phyloP scores from a whole-genome alignment of 2,113 vertebrate species.

The Semicossyphus pulcher region DNA sequence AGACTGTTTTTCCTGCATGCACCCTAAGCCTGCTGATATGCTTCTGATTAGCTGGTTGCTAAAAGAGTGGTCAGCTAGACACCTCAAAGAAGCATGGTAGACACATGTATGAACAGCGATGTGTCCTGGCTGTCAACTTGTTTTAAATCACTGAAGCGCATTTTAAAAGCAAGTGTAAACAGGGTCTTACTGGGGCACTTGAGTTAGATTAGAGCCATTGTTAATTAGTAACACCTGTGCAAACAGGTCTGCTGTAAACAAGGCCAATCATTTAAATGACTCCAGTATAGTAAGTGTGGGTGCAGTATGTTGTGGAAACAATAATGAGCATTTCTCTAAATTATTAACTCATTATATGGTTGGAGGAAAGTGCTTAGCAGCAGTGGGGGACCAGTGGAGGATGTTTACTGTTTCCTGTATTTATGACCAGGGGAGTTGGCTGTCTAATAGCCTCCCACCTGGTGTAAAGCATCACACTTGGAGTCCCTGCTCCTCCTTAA shows the following conservation, averaged over 20 bases:
- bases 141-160: too few relatives aligned
- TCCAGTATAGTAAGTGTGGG: not conserved
- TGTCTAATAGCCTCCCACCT: constrained; percentile 69
- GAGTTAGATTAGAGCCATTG: not conserved
- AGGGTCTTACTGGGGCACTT: not conserved
- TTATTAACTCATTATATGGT: constrained; percentile 59
- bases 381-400: constrained; percentile 30
- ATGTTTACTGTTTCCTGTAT: constrained; percentile 67
- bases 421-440: constrained; percentile 69
- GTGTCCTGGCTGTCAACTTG: too few relatives aligned
- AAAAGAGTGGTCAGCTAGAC: too few relatives aligned
- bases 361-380: constrained; percentile 35
- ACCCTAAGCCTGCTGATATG: too few relatives aligned
- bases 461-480: constrained; percentile 60
- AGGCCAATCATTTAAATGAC: constrained; percentile 1
- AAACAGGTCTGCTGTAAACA: not conserved
- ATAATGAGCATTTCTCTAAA: constrained; percentile 52
- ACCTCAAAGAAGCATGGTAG: too few relatives aligned
- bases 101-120: too few relatives aligned
- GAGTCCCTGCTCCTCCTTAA: constrained; percentile 65
- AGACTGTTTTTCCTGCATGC: too few relatives aligned
- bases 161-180: not conserved
- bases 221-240: constrained; percentile 3
- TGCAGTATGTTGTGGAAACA: constrained; percentile 13
- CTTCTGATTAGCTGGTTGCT: too few relatives aligned